Percentiles rank a stretch among this genome's conserved stretches.
Conservation (phyloP, 2,113 vertebrate species). For the Pedionomus torquatus region DNA sequence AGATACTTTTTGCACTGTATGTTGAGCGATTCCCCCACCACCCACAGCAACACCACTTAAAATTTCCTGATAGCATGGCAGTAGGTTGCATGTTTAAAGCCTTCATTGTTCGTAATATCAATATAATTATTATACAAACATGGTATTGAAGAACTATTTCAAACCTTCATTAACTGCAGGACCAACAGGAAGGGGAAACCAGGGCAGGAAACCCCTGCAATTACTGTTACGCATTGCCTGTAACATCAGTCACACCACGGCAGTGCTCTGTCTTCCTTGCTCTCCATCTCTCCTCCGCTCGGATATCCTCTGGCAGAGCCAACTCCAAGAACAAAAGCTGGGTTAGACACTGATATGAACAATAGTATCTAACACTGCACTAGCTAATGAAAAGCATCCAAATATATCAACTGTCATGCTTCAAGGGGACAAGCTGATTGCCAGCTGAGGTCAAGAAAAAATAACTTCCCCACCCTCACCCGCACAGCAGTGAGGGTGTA, state of each 20-base stretch:
- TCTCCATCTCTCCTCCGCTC: neutral
- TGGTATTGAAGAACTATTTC: neutral
- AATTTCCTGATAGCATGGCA: conserved; percentile 14
- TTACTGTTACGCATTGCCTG: neutral
- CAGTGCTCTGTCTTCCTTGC: neutral
- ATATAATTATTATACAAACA: conserved; percentile 30
- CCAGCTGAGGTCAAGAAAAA: neutral
- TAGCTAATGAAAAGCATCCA: neutral
- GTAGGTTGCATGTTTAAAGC: conserved; percentile 4
- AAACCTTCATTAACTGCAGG: neutral
- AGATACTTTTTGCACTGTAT: neutral
- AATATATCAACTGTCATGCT: neutral
- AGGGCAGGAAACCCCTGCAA: conserved; percentile 4
- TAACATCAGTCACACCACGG: neutral
- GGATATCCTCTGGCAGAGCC: neutral
- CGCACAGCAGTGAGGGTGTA: neutral
- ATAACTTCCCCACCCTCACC: neutral
- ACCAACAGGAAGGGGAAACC: conserved; percentile 3
- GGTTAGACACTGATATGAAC: neutral
- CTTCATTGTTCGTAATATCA: neutral
- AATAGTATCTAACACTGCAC: neutral
- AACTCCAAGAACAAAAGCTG: conserved; percentile 18
- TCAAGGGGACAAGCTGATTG: neutral
- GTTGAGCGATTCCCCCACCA: neutral
- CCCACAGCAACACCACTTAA: neutral